phyloP scores from a whole-genome alignment of 2,797 vertebrate species.

The Acipenser oxyrinchus region DNA sequence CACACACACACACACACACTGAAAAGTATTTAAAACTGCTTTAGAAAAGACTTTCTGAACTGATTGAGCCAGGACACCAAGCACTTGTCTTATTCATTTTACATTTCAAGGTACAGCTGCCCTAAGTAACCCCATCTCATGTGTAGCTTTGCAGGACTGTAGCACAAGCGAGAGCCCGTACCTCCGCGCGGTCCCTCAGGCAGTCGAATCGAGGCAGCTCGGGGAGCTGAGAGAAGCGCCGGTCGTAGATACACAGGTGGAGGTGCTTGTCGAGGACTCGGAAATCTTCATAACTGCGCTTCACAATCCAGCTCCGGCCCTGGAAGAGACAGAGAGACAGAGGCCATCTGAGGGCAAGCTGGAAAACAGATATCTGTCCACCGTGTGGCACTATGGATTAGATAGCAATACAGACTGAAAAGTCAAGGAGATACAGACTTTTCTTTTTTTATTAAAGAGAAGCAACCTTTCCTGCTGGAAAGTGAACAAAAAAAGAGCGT shows the following conservation, averaged over 20 bases:
- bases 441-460: too few species aligned
- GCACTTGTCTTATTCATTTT: accelerated
- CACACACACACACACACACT: too few species aligned
- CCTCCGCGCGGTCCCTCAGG: constrained; percentile 79
- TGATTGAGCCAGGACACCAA: not conserved
- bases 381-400: too few species aligned
- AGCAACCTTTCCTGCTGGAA: too few species aligned
- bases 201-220: constrained; percentile 81
- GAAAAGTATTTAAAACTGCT: too few species aligned
- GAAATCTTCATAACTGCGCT: constrained; percentile 94
- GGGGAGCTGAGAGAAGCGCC: constrained; percentile 86
- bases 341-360: not conserved
- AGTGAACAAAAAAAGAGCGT: too few species aligned
- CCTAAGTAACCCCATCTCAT: not conserved
- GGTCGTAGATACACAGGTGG: constrained; percentile 94
- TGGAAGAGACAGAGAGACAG: constrained; percentile 33
- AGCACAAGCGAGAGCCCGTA: constrained; percentile 31
- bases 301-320: constrained; percentile 91
- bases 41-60: too few species aligned
- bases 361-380: too few species aligned
- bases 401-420: too few species aligned
- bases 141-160: not conserved
- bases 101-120: accelerated
- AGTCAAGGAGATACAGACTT: not conserved
- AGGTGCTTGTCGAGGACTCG: constrained; percentile 92